These are phyloP conservation scores for Caenorhabditis imperialis DNA, from an alignment of 2,888 invertebrate species.

Conservation along the genomic window DNA sequence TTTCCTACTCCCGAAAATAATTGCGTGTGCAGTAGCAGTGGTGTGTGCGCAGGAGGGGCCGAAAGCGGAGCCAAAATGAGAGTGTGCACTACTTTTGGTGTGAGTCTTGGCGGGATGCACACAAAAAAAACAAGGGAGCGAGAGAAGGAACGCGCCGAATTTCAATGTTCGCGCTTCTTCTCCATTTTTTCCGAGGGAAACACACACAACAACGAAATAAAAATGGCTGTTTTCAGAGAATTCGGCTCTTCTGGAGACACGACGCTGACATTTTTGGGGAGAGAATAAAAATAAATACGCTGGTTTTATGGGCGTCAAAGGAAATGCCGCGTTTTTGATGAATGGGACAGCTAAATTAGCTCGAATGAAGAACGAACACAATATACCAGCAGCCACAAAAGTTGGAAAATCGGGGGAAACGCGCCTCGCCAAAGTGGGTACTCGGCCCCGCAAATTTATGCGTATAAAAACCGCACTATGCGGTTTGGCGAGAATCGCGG, in stretches of 20 bases:
- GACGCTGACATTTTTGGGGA: not conserved
- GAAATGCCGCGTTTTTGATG: not conserved
- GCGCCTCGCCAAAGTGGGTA: not conserved
- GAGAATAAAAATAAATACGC: not conserved
- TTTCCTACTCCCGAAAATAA: conserved; percentile 44
- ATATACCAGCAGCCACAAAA: not conserved
- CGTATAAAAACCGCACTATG: conserved; percentile 31
- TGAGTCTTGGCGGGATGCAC: not conserved
- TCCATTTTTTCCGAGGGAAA: too few relatives aligned
- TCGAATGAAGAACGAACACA: too few relatives aligned
- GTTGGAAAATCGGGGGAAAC: not conserved
- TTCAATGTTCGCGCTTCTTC: conserved; percentile 13
- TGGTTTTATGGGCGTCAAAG: not conserved
- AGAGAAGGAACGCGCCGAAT: conserved; percentile 1
- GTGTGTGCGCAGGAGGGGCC: conserved; percentile 19
- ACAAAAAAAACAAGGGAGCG: not conserved
- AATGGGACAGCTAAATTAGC: conserved; percentile 1
- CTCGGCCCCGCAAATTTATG: conserved; percentile 53
- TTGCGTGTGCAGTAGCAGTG: conserved; percentile 12
- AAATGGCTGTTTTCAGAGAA: too few relatives aligned
- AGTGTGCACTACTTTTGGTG: conserved; percentile 35
- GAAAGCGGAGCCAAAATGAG: conserved; percentile 21
- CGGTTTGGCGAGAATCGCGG: not conserved
- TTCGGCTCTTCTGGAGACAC: not conserved
- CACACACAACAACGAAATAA: not conserved